phyloP scores from a whole-genome alignment of 2,113 vertebrate species.

The Syngnathoides biaculeatus region DNA sequence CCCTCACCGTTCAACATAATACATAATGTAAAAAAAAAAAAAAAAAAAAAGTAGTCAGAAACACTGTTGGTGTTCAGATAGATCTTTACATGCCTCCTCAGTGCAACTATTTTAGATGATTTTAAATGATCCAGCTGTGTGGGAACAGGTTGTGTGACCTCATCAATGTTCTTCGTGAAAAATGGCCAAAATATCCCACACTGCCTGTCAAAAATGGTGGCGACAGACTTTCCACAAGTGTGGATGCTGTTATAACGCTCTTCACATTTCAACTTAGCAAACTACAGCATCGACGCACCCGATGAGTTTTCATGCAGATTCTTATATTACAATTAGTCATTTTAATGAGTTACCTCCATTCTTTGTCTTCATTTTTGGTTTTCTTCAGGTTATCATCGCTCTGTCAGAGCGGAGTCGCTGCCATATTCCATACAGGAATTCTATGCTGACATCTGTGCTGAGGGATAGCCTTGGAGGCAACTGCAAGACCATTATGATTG shows the following conservation, averaged over 20 bases:
- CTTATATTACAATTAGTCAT: background rate
- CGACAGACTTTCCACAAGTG: background rate
- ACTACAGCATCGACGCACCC: background rate
- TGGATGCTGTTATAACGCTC: background rate
- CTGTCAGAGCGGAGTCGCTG: constrained; percentile 89
- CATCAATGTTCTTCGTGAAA: too few relatives aligned
- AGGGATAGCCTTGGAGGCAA: constrained; percentile 96
- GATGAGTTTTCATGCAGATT: background rate
- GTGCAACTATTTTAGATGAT: background rate
- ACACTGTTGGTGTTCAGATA: too few relatives aligned
- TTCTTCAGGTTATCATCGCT: constrained; percentile 88
- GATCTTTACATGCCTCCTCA: background rate
- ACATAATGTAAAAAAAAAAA: too few relatives aligned
- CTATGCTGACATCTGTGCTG: constrained; percentile 95
- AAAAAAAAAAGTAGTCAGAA: too few relatives aligned
- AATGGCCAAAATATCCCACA: too few relatives aligned
- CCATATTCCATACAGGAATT: constrained; percentile 95
- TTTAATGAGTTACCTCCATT: background rate
- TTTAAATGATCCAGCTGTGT: background rate
- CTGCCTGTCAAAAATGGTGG: too few relatives aligned
- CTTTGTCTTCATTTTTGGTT: constrained; percentile 4
- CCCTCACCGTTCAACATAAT: too few relatives aligned
- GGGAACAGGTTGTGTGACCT: background rate
- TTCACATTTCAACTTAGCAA: background rate
- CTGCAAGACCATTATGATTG: constrained; percentile 97